Conservation (phyloP, 2,797 vertebrate species). For the Macrochelys suwanniensis region DNA sequence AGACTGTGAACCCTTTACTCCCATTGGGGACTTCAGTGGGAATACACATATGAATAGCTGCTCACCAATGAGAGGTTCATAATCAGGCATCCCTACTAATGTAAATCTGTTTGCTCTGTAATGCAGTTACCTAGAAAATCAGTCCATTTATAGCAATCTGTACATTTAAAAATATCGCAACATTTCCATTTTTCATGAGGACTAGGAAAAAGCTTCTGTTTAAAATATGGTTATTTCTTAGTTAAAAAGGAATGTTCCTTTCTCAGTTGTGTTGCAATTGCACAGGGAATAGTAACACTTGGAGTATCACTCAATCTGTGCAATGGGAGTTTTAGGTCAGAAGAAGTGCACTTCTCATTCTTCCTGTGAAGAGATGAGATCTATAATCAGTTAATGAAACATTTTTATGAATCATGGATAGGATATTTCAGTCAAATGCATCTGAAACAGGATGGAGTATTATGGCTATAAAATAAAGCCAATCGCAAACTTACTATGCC, state of each 20-base stretch:
- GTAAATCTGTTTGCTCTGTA: neutral
- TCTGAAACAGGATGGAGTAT: slow-evolving; percentile 28
- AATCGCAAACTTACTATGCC: slow-evolving; percentile 40
- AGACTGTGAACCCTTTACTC: neutral
- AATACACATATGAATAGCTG: neutral
- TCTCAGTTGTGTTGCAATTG: neutral
- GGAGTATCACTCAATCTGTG: neutral
- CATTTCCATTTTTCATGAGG: neutral
- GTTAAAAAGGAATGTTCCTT: slow-evolving; percentile 20
- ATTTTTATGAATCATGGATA: slow-evolving; percentile 58
- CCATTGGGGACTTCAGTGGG: neutral
- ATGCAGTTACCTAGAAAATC: neutral
- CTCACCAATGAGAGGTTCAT: neutral
- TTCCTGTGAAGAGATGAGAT: slow-evolving; percentile 18
- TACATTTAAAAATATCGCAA: neutral
- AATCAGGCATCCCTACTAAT: neutral
- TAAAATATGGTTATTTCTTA: neutral
- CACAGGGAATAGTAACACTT: neutral
- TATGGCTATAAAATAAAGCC: slow-evolving; percentile 57
- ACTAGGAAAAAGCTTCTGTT: slow-evolving; percentile 20
- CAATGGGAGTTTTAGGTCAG: slow-evolving; percentile 38
- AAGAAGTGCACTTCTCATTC: slow-evolving; percentile 20
- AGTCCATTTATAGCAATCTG: neutral
- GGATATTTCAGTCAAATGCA: slow-evolving; percentile 54
- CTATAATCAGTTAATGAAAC: slow-evolving; percentile 67